Base-by-base conservation (phyloP, 2,113 vertebrate species). In the Dipodomys ordii region DNA sequence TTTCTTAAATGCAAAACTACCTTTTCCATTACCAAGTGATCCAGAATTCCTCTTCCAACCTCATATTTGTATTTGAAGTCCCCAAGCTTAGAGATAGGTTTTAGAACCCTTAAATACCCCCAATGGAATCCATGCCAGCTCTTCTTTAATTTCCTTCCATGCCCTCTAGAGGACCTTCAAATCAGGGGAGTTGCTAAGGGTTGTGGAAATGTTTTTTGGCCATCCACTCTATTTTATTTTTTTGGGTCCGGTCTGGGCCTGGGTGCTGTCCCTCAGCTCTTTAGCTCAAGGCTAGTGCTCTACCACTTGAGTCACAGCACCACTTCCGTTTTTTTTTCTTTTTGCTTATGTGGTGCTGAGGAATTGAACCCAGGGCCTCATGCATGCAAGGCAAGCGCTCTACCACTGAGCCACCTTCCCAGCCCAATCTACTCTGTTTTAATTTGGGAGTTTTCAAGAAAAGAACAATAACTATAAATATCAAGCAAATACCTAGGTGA, bases 141-240 rank as follows among this genome's bases (percentile, higher is more conserved):
- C 35, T 39, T 65, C 16, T 5, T 1, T 0, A 15, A 28, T 35
- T 16, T 28, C 6, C n/a, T 15, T n/a, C 3, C 0, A 3, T 5
- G 3, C n/a, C 78, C 64, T 13, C 16, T 0, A 7, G 49, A 53
- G 1, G 6, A 1, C 10, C 0, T 78, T 53, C 35, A 35, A 6
- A 18, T 7, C 0, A 4, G 35, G 46, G 2, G 4, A 12, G 46
- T 46, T 67, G 23, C 23, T 72, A 20, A 11, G 69, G 27, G 28
- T n/a, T 83, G 9, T 49, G 44, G 39, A 32, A 16, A 25, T 39
- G 39, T 32, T 35, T 72, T 91, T 49, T 84, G 35, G 11, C 8
- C 13, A 35, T 30, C 9, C 46, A 18, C 7, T 20, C 30, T 39
- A 4, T 16, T 46, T 27, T 57, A 28, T 39, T 39, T 39, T 39